These are phyloP conservation scores for Elmis aenea DNA, from an alignment of 2,888 invertebrate genomes.

Conservation along the genomic window DNA sequence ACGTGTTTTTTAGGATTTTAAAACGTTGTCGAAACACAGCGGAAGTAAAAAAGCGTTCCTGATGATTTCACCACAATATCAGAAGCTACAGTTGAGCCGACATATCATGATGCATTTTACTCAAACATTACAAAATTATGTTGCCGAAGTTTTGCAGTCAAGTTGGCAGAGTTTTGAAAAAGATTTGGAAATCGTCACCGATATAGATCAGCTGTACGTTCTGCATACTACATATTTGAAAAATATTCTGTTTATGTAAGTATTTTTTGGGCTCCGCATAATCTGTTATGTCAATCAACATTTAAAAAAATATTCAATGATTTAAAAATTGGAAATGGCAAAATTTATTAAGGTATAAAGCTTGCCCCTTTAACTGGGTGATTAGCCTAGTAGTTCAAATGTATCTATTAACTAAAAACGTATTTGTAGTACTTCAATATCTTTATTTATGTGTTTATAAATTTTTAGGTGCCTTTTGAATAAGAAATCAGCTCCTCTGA, in stretches of 20 bases:
- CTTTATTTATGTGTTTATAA: too few species aligned
- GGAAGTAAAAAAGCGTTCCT: constrained; percentile 46
- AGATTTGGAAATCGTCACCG: constrained; percentile 59
- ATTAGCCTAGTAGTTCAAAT: too few species aligned
- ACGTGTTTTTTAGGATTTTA: constrained; percentile 6
- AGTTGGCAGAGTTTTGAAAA: constrained; percentile 72
- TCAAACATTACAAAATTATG: constrained; percentile 70
- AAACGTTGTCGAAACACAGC: constrained; percentile 36
- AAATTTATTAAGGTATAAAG: background rate
- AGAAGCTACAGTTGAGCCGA: constrained; percentile 64
- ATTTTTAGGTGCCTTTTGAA: constrained; percentile 63
- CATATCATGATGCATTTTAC: constrained; percentile 74
- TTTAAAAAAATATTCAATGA: too few species aligned
- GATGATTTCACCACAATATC: constrained; percentile 62
- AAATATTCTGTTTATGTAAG: constrained; percentile 61
- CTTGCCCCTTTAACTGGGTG: too few species aligned
- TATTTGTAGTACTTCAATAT: background rate
- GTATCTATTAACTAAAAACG: background rate
- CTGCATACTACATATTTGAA: constrained; percentile 71
- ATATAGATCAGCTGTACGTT: constrained; percentile 67
- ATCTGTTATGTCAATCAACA: too few species aligned
- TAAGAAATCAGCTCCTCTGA: constrained; percentile 62
- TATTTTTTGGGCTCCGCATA: constrained; percentile 15
- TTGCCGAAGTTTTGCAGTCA: constrained; percentile 67
- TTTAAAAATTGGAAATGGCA: background rate